These are phyloP conservation scores for Fragum whitleyi DNA, from an alignment of 2,888 invertebrate species.

Conservation along the genomic window DNA sequence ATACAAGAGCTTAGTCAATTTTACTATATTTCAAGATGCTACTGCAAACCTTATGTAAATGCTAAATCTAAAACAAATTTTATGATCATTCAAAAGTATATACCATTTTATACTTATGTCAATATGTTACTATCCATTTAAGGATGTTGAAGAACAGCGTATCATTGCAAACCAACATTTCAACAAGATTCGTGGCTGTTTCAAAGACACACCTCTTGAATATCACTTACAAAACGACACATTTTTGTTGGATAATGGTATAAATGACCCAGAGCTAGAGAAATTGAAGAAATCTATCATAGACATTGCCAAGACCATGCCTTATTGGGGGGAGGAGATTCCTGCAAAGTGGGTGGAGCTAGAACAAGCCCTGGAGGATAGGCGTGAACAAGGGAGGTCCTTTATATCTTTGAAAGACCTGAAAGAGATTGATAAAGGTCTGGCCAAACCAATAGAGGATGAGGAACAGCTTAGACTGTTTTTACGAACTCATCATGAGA, in stretches of 20 bases:
- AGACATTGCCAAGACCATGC: conserved; percentile 34
- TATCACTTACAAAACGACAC: conserved; percentile 32
- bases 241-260: conserved; percentile 44
- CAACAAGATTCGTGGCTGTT: conserved; percentile 37
- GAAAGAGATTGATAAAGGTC: conserved; percentile 29
- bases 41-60: too few relatives aligned
- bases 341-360: conserved; percentile 59
- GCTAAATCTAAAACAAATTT: too few relatives aligned
- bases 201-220: conserved; percentile 39
- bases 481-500: conserved; percentile 44
- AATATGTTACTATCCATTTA: too few relatives aligned
- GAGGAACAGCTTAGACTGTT: conserved; percentile 47
- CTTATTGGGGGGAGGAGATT: conserved; percentile 48
- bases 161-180: too few relatives aligned
- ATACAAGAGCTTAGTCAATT: too few relatives aligned
- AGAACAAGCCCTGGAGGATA: conserved; percentile 48
- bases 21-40: too few relatives aligned
- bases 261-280: conserved; percentile 33
- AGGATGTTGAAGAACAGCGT: too few relatives aligned
- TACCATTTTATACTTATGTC: too few relatives aligned
- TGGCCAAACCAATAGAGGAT: conserved; percentile 45
- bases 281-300: conserved; percentile 33
- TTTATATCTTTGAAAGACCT: conserved; percentile 37
- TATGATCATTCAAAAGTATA: too few relatives aligned
- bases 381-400: conserved; percentile 34